A percentile compares a stretch with the other conserved stretches of the same genome.
Conservation (phyloP, 2,888 invertebrate species). For the Thysanoteuthis rhombus region DNA sequence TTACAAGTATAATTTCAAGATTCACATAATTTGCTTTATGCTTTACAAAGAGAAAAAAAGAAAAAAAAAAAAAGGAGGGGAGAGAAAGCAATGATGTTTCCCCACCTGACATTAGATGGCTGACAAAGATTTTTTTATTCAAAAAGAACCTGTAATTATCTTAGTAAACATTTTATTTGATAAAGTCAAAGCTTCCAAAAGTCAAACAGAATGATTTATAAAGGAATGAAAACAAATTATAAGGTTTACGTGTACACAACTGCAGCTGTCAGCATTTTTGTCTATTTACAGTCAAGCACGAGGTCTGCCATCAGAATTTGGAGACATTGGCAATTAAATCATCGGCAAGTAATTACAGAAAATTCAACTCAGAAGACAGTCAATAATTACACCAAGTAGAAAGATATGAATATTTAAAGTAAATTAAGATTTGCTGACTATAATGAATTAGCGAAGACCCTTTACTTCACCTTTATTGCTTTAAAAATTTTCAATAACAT, state of each 20-base stretch:
- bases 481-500: neutral
- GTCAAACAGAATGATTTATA: neutral
- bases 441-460: neutral
- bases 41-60: neutral
- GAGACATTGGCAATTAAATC: neutral
- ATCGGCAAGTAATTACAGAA: neutral
- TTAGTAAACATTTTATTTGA: neutral
- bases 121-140: neutral
- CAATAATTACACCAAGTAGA: neutral
- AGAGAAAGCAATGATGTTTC: neutral
- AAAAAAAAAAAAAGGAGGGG: too few species aligned
- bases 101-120: neutral
- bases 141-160: neutral
- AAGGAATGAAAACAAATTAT: neutral
- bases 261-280: neutral
- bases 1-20: neutral
- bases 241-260: neutral
- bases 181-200: neutral
- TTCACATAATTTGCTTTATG: neutral
- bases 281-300: neutral
- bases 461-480: neutral
- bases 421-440: neutral
- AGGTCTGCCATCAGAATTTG: neutral
- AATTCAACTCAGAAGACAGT: neutral
- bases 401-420: neutral